Evolutionary conservation across 2,113 vertebrate genomes (phyloP).

Genomic region (Pardalotus punctatus): DNA sequence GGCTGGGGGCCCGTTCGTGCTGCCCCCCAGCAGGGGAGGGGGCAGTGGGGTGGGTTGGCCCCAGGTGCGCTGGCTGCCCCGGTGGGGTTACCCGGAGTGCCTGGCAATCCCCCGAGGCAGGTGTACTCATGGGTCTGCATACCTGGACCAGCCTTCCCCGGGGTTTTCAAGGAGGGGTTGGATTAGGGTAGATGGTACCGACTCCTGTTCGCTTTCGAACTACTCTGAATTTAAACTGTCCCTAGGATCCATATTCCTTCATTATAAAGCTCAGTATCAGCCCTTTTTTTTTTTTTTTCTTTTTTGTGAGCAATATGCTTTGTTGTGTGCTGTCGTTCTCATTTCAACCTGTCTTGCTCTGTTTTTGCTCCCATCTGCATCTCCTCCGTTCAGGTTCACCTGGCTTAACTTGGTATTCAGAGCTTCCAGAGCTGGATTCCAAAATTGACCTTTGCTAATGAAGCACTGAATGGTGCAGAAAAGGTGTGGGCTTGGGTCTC

Average conservation of each 20-base stretch:
- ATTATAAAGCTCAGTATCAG: background rate
- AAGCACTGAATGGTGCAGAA: background rate
- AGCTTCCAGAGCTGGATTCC: background rate
- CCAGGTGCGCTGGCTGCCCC: background rate
- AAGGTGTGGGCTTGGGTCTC: background rate
- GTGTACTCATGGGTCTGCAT: background rate
- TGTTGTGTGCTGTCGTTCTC: background rate
- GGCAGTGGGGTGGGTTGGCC: background rate
- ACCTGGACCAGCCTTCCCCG: accelerated
- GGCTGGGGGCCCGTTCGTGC: background rate
- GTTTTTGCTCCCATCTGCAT: background rate
- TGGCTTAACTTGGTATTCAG: background rate
- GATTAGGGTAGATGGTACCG: background rate
- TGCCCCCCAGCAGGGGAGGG: background rate
- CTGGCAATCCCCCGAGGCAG: background rate
- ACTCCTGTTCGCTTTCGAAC: background rate
- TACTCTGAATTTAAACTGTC: background rate
- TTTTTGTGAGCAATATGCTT: background rate
- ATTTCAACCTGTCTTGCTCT: background rate
- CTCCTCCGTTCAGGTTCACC: background rate
- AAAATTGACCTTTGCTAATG: background rate
- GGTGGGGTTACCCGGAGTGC: background rate
- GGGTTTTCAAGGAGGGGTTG: background rate
- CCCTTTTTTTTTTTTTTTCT: background rate
- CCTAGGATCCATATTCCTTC: background rate